These are phyloP conservation scores for Aphidius gifuensis DNA, from an alignment of 1,140 invertebrate genomes.

Conservation along the genomic window DNA sequence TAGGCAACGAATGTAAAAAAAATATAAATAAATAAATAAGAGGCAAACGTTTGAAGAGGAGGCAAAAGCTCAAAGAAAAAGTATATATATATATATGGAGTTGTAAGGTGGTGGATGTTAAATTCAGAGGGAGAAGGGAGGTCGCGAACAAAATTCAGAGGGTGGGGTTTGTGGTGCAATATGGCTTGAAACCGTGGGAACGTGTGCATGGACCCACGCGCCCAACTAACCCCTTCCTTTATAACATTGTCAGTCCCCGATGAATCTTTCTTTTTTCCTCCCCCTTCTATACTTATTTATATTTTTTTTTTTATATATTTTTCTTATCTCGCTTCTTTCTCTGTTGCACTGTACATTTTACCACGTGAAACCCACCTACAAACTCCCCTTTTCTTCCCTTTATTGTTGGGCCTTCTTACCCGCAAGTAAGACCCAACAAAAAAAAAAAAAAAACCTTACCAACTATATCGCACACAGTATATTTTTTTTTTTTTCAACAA, in stretches of 20 bases:
- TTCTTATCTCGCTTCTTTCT: background rate
- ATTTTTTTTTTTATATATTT: background rate
- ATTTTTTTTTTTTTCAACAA: too few relatives aligned
- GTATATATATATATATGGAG: slow-evolving; percentile 39
- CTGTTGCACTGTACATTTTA: too few relatives aligned
- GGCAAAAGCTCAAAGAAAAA: slow-evolving; percentile 15
- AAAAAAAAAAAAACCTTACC: background rate
- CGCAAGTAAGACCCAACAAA: background rate
- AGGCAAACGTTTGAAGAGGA: slow-evolving; percentile 7
- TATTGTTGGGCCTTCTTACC: background rate
- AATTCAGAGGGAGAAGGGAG: slow-evolving; percentile 21
- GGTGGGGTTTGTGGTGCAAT: slow-evolving; percentile 41
- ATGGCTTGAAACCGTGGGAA: slow-evolving; percentile 53
- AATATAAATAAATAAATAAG: slow-evolving; percentile 1
- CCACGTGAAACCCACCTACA: slow-evolving; percentile 4
- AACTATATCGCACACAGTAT: too few relatives aligned
- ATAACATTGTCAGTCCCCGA: background rate
- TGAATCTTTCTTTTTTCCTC: background rate
- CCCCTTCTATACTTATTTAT: too few relatives aligned
- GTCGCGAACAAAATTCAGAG: slow-evolving; percentile 34
- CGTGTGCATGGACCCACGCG: slow-evolving; percentile 51
- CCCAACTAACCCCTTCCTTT: slow-evolving; percentile 48
- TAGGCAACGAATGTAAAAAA: slow-evolving; percentile 15
- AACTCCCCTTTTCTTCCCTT: background rate
- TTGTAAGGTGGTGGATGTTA: slow-evolving; percentile 22